These are phyloP conservation scores for Girardinichthys multiradiatus DNA, from an alignment of 2,113 vertebrate genomes.

Conservation along the genomic window DNA sequence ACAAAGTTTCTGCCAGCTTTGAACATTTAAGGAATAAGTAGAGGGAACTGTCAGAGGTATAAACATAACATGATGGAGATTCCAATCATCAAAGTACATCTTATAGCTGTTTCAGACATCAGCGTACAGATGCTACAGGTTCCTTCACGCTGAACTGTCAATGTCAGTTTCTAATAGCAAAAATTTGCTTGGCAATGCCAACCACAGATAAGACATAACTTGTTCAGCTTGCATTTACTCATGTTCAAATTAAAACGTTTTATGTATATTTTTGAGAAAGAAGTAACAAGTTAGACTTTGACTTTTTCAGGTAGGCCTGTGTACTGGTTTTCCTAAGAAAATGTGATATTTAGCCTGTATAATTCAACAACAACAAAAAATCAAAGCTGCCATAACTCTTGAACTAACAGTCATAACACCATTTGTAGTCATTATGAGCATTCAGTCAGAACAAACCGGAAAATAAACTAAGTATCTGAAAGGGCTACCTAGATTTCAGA, in stretches of 20 bases:
- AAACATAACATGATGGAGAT: constrained; percentile 58
- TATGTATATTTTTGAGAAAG: not conserved
- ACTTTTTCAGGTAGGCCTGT: too few species aligned
- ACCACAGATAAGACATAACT: constrained; percentile 1
- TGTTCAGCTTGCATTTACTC: not conserved
- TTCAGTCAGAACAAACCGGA: too few species aligned
- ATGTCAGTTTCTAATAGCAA: constrained; percentile 7
- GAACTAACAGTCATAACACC: too few species aligned
- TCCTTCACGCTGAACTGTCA: constrained; percentile 11
- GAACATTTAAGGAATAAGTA: constrained; percentile 58
- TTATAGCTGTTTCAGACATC: constrained; percentile 28
- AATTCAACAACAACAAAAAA: too few species aligned
- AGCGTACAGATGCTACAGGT: constrained; percentile 23
- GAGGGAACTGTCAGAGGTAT: constrained; percentile 25
- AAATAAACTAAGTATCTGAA: too few species aligned
- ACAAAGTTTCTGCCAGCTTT: constrained; percentile 59
- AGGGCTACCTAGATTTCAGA: too few species aligned
- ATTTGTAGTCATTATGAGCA: too few species aligned
- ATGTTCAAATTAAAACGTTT: not conserved
- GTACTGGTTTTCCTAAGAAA: too few species aligned
- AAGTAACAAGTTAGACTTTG: not conserved
- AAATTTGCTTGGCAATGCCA: not conserved
- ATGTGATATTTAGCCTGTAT: too few species aligned
- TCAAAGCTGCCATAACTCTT: too few species aligned
- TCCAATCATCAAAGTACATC: constrained; percentile 65